Percentiles rank a stretch among this genome's conserved stretches.
These are phyloP conservation scores for Agrypnus murinus DNA, from an alignment of 2,888 invertebrate species.

Conservation along the genomic window DNA sequence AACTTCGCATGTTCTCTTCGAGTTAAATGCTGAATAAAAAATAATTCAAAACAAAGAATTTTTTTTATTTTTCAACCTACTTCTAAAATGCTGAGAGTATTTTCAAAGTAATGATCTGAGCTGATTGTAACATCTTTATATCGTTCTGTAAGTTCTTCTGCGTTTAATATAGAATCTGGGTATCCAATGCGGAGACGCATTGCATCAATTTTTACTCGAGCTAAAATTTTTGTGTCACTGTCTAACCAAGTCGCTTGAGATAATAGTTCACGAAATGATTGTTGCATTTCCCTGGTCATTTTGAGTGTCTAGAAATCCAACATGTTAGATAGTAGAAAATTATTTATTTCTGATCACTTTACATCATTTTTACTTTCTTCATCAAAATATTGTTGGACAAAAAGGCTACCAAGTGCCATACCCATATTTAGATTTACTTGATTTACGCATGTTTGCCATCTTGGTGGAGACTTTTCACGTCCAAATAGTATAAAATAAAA, in stretches of 20 bases:
- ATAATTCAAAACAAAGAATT: no score
- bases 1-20: slow-evolving; percentile 82
- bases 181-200: slow-evolving; percentile 94
- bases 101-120: slow-evolving; percentile 87
- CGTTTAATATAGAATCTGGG: slow-evolving; percentile 89
- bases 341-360: slow-evolving; percentile 57
- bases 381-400: slow-evolving; percentile 91
- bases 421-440: slow-evolving; percentile 86
- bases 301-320: slow-evolving; percentile 75
- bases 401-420: slow-evolving; percentile 94
- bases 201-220: slow-evolving; percentile 87
- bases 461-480: slow-evolving; percentile 84
- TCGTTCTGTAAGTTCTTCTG: slow-evolving; percentile 81
- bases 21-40: slow-evolving; percentile 76
- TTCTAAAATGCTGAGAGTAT: slow-evolving; percentile 82
- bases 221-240: slow-evolving; percentile 85
- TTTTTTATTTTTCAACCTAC: no score
- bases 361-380: slow-evolving; percentile 90
- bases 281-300: slow-evolving; percentile 92
- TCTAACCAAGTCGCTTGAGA: slow-evolving; percentile 90
- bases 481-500: slow-evolving; percentile 87
- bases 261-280: slow-evolving; percentile 88
- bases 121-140: slow-evolving; percentile 86
- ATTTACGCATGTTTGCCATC: slow-evolving; percentile 94
- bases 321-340: not conserved